These are phyloP conservation scores for Erebia palarica DNA, from an alignment of 2,888 invertebrate species.

Conservation along the genomic window DNA sequence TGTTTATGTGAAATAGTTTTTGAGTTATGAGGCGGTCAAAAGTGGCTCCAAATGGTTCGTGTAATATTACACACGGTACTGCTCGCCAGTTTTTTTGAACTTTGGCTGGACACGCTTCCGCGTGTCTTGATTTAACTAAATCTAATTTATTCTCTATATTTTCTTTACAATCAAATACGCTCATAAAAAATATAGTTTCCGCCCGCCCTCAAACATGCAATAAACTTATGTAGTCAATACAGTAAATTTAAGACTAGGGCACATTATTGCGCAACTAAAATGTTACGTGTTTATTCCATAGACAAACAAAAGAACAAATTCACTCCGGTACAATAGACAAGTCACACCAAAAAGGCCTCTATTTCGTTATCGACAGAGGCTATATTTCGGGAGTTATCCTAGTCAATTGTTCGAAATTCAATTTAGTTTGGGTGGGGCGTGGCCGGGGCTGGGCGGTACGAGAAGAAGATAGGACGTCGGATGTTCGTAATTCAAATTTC, in stretches of 20 bases:
- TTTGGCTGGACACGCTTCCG: too few relatives aligned
- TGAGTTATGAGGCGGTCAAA: too few relatives aligned
- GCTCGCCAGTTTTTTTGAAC: too few relatives aligned
- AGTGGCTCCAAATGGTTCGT: too few relatives aligned
- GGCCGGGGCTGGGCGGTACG: conserved; percentile 67
- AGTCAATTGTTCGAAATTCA: conserved; percentile 62
- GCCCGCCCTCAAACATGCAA: conserved; percentile 1
- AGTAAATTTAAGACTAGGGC: conserved; percentile 16
- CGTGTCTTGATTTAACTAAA: too few relatives aligned
- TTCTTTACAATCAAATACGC: not conserved
- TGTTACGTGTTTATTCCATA: conserved; percentile 17
- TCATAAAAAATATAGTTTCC: not conserved
- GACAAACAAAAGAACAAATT: conserved; percentile 22
- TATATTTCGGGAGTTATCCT: conserved; percentile 41
- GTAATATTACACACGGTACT: too few relatives aligned
- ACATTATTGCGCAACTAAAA: conserved; percentile 15
- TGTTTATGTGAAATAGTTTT: too few relatives aligned
- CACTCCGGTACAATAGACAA: conserved; percentile 19
- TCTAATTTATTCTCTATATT: too few relatives aligned
- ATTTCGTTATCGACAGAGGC: conserved; percentile 26
- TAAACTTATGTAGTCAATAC: not conserved
- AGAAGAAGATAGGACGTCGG: conserved; percentile 71
- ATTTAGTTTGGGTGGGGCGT: conserved; percentile 73
- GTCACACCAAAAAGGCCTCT: conserved; percentile 30
- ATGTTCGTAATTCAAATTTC: conserved; percentile 53